Conservation (phyloP, 2,797 vertebrate genomes). For the Poeciliopsis presidionis region DNA sequence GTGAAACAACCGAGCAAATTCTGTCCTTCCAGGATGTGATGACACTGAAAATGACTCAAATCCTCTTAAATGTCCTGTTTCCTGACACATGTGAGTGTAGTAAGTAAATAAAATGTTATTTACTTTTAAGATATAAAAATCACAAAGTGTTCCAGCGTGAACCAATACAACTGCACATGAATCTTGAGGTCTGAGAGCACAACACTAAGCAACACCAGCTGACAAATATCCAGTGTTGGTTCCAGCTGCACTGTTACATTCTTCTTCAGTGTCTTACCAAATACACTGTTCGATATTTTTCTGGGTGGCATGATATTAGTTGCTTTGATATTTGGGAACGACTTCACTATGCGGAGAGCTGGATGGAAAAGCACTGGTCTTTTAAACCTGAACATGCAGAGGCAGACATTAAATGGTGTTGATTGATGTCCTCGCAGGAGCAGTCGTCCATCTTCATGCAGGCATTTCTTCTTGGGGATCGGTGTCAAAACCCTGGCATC, state of each 20-base stretch:
- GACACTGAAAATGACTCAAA: neutral
- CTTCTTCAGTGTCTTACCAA: slow-evolving; percentile 13
- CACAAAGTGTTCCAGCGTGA: neutral
- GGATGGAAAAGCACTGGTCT: slow-evolving; percentile 18
- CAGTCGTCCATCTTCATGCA: slow-evolving; percentile 72
- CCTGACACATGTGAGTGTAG: slow-evolving; percentile 22
- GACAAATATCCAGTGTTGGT: slow-evolving; percentile 43
- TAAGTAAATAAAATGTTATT: neutral
- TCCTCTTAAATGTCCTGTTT: slow-evolving; percentile 9
- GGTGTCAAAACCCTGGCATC: slow-evolving; percentile 72
- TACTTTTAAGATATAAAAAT: neutral
- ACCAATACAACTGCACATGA: neutral
- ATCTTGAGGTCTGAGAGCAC: slow-evolving; percentile 2
- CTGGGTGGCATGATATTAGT: slow-evolving; percentile 40
- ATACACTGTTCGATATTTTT: slow-evolving; percentile 53
- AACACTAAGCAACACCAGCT: slow-evolving; percentile 50
- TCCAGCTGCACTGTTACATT: slow-evolving; percentile 8
- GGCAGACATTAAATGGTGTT: slow-evolving; percentile 72
- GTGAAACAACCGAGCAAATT: neutral
- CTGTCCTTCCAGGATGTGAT: neutral
- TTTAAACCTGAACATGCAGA: slow-evolving; percentile 61
- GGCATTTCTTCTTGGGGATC: slow-evolving; percentile 72
- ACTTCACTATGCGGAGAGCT: neutral
- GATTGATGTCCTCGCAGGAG: slow-evolving; percentile 73
- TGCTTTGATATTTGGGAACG: slow-evolving; percentile 34